These are phyloP conservation scores for Grammomys dolichurus DNA, from an alignment of 2,113 vertebrate genomes.

Conservation along the genomic window DNA sequence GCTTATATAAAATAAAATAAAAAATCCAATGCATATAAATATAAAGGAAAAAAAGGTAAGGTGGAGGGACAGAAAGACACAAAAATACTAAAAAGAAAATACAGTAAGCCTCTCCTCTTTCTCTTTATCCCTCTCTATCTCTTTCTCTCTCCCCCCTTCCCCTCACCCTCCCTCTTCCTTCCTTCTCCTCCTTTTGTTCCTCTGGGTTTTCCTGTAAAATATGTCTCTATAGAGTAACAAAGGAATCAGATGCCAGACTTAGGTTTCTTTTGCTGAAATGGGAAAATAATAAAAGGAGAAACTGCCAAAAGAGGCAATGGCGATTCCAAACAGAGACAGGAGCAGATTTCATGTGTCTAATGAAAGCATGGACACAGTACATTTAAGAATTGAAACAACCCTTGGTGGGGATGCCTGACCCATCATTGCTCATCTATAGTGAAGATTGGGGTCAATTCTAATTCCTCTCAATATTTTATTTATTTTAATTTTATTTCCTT, in stretches of 20 bases:
- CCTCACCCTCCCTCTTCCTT: background rate
- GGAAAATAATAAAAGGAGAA: background rate
- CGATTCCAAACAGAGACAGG: background rate
- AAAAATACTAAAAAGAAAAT: background rate
- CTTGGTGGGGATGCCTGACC: background rate
- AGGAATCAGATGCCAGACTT: background rate
- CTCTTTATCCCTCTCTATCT: background rate
- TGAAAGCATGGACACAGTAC: background rate
- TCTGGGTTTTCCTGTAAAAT: constrained; percentile 14
- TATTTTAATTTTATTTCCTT: background rate
- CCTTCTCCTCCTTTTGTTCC: background rate
- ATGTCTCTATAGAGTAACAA: background rate
- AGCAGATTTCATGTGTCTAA: background rate
- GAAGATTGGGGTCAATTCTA: background rate
- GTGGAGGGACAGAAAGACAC: background rate
- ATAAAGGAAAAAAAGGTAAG: background rate
- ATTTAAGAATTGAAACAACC: constrained; percentile 3
- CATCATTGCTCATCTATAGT: background rate
- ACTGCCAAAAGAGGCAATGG: background rate
- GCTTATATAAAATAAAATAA: constrained; percentile 24
- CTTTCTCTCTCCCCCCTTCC: too few species aligned
- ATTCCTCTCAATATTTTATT: background rate
- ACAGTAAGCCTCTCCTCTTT: background rate
- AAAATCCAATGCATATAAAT: background rate
- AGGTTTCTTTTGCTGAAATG: background rate